Percentiles rank a stretch among this genome's conserved stretches.
These are phyloP conservation scores for Pseudoips prasinana DNA, from an alignment of 2,888 invertebrate species.

Conservation along the genomic window DNA sequence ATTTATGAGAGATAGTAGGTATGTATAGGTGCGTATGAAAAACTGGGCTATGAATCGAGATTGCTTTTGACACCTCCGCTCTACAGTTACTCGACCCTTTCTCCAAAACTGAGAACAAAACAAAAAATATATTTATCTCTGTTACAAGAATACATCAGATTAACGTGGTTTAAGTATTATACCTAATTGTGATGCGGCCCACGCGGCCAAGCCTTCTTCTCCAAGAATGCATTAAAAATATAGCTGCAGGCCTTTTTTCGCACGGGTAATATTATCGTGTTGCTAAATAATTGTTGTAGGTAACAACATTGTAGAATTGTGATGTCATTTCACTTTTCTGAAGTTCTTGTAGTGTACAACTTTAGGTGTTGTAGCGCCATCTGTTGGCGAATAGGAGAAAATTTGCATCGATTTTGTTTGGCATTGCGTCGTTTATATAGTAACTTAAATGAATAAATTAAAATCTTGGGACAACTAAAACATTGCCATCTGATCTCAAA, in stretches of 20 bases:
- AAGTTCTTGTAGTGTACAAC: too few relatives aligned
- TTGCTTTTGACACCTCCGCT: background rate
- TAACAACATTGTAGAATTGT: constrained; percentile 37
- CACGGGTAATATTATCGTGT: constrained; percentile 56
- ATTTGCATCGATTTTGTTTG: too few relatives aligned
- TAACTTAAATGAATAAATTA: too few relatives aligned
- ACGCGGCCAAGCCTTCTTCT: constrained; percentile 53
- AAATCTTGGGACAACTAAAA: too few relatives aligned
- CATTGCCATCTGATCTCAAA: too few relatives aligned
- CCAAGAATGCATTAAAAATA: constrained; percentile 67
- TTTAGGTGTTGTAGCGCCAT: constrained; percentile 43
- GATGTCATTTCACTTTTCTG: constrained; percentile 43
- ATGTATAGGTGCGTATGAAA: too few relatives aligned
- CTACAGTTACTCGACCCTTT: constrained; percentile 5
- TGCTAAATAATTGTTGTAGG: constrained; percentile 54
- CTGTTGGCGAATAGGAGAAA: constrained; percentile 49
- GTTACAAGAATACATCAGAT: constrained; percentile 46
- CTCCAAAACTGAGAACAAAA: constrained; percentile 16
- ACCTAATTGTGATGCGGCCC: constrained; percentile 65
- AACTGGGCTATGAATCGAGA: too few relatives aligned
- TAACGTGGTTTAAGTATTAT: constrained; percentile 40
- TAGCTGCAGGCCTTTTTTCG: constrained; percentile 59
- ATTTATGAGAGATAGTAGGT: too few relatives aligned
- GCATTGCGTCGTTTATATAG: too few relatives aligned
- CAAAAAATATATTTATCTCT: constrained; percentile 31